phyloP scores from a whole-genome alignment of 2,113 vertebrate species.

The Odobenus rosmarus region DNA sequence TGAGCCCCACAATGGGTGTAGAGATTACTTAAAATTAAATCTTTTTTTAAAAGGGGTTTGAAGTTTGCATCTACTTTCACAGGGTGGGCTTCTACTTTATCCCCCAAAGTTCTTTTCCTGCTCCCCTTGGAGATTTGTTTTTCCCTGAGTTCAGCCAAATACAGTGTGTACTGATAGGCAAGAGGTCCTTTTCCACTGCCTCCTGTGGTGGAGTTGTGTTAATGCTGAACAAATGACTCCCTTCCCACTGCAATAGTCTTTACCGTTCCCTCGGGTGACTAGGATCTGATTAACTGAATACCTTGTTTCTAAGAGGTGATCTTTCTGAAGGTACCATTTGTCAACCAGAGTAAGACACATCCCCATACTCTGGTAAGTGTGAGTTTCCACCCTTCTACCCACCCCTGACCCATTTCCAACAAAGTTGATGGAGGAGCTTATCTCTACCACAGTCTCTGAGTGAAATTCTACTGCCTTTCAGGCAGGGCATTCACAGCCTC shows the following conservation, averaged over 20 bases:
- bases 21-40: background rate
- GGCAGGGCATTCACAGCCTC: background rate
- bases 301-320: background rate
- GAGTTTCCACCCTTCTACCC: background rate
- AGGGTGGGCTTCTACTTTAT: background rate
- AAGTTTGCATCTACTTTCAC: background rate
- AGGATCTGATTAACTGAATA: slow-evolving; percentile 68
- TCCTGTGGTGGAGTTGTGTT: slow-evolving; percentile 65
- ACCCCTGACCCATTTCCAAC: background rate
- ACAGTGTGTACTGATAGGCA: background rate
- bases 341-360: background rate
- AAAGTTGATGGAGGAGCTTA: background rate
- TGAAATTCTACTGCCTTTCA: background rate
- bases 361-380: background rate
- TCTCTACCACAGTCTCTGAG: background rate
- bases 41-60: background rate
- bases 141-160: slow-evolving; percentile 33
- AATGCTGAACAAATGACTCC: slow-evolving; percentile 66
- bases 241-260: slow-evolving; percentile 52
- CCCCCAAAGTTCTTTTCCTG: background rate
- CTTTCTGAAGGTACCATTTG: slow-evolving; percentile 29
- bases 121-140: background rate
- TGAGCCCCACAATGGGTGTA: background rate
- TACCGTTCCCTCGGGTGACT: slow-evolving; percentile 61
- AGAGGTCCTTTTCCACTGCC: slow-evolving; percentile 33